Evolutionary conservation across 2,888 invertebrate genomes (phyloP).

Genomic region (Tetranychus truncatus): DNA sequence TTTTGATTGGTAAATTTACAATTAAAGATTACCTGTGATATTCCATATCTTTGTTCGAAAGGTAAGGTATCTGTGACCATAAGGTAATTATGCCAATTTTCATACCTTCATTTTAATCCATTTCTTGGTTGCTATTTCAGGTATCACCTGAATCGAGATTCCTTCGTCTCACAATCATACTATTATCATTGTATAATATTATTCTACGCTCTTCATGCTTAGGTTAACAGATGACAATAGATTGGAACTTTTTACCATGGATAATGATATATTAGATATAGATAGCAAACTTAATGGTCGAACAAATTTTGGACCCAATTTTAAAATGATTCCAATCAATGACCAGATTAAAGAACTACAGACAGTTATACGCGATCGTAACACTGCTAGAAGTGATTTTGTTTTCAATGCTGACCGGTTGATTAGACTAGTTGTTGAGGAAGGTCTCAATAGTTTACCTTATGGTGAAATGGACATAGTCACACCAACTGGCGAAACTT

Average conservation of each 20-base stretch:
- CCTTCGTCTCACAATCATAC: background rate
- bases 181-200: background rate
- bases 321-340: conserved; percentile 51
- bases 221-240: background rate
- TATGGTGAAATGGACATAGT: conserved; percentile 73
- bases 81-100: too few species aligned
- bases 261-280: background rate
- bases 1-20: too few species aligned
- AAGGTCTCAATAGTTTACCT: conserved; percentile 87
- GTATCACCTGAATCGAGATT: too few species aligned
- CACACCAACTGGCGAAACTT: conserved; percentile 64
- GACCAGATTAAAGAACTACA: conserved; percentile 52
- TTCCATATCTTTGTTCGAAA: too few species aligned
- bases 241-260: background rate
- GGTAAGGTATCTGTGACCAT: too few species aligned
- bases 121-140: too few species aligned
- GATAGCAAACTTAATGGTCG: background rate
- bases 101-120: too few species aligned
- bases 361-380: conserved; percentile 46
- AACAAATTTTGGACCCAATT: conserved; percentile 44
- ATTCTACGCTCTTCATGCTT: too few species aligned
- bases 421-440: conserved; percentile 90
- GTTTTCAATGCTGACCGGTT: conserved; percentile 95
- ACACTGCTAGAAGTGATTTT: conserved; percentile 80
- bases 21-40: too few species aligned